Evolutionary conservation across 35 echinoderm and acorn worm species (phyloP), one percentile per base, ranked within the genome.

Genomic region (Antedon bifida): DNA sequence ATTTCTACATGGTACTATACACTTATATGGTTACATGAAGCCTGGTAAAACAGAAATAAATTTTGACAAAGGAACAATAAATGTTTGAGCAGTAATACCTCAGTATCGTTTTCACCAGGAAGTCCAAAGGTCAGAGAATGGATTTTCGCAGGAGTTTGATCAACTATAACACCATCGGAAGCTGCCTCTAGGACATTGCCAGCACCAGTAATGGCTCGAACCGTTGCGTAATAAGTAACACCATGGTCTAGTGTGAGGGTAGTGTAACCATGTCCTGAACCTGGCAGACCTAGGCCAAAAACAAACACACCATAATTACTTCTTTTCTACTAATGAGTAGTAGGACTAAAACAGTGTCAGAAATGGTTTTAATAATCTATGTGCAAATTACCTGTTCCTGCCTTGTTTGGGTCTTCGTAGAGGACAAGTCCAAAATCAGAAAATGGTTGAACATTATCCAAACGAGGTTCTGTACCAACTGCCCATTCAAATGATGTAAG

Each of bases 401-500:
- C 12, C 0, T 38, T 26, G 10, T 32, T 42, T 35, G 44, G 32
- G 12, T 83, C 80, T 39, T 30, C 23, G 33, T 55, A 81, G 29
- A 76, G 30, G 10, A 75, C 44, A 0, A 88, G 74, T 34, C 86
- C 86, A 46, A 74, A 32, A 28, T 64, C 23, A 4, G 81, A 82
- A 64, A 88, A 88, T 36, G 75, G 79, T 83, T 88, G 86, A 0
- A 88, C 81, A 55, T 88, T 73, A 33, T 88, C 86, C 11, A 28
- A 74, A 17, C 86, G 73, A 30, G 86, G 86, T 4, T 75, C 73
- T 29, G 86, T 88, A 31, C 86, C 86, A 30, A 88, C 80, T 36
- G 86, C 86, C 86, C 86, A 88, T 34, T 88, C 86, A 77, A 83
- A 88, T 33, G 73, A 30, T 31, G 81, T 42, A 7, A 88, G 28